phyloP scores from a whole-genome alignment of 1,140 invertebrate species.

The Watersipora subatra region DNA sequence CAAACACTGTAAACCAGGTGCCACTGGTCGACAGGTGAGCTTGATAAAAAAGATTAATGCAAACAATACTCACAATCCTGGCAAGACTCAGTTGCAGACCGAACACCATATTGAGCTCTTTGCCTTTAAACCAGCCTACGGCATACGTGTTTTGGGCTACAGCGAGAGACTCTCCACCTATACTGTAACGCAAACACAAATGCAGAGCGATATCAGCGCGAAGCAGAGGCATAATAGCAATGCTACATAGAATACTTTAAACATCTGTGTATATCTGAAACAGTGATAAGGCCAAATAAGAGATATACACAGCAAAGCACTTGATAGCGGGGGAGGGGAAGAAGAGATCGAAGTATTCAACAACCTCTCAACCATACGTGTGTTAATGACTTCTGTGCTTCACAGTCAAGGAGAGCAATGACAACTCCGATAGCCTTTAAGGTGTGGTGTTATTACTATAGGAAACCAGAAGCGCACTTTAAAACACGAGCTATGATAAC shows the following conservation, averaged over 20 bases:
- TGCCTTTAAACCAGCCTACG: constrained; percentile 92
- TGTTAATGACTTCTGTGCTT: neutral
- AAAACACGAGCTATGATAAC: neutral
- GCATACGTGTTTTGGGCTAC: constrained; percentile 97
- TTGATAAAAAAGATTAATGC: too few relatives aligned
- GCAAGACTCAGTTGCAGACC: constrained; percentile 84
- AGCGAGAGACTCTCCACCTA: constrained; percentile 85
- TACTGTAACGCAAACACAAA: constrained; percentile 47
- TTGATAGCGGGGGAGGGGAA: too few relatives aligned
- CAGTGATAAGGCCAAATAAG: too few relatives aligned
- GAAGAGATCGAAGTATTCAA: too few relatives aligned
- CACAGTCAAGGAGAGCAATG: too few relatives aligned
- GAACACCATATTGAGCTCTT: constrained; percentile 95
- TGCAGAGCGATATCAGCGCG: neutral
- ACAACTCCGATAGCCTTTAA: neutral
- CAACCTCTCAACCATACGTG: neutral
- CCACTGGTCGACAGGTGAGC: too few relatives aligned
- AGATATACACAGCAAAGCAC: neutral
- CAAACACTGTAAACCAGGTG: too few relatives aligned
- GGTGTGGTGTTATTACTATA: neutral
- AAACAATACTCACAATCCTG: constrained; percentile 48
- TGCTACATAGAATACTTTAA: too few relatives aligned
- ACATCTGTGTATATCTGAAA: too few relatives aligned
- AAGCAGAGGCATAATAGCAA: neutral
- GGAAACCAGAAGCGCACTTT: neutral